Evolutionary conservation across 2,888 invertebrate genomes (phyloP).

Genomic region (Lamellibrachia satsuma): DNA sequence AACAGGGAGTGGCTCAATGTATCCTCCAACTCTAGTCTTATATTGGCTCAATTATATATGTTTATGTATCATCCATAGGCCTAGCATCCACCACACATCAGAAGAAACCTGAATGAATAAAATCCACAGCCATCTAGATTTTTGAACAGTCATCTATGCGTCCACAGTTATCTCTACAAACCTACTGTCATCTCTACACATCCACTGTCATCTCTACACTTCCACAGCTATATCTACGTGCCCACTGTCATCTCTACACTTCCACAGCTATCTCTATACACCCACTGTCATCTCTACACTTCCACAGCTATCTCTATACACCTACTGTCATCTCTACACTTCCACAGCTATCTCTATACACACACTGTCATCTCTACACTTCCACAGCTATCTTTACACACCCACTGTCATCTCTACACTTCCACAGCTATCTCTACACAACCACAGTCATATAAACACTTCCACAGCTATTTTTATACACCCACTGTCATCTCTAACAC

Average conservation of each 20-base stretch:
- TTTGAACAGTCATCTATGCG: too few species aligned
- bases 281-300: too few species aligned
- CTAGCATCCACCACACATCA: not conserved
- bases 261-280: too few species aligned
- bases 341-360: not conserved
- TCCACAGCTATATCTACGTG: not conserved
- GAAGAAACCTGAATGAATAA: not conserved
- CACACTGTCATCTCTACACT: not conserved
- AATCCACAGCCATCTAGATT: not conserved
- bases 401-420: not conserved
- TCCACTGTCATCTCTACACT: too few species aligned
- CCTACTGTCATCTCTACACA: too few species aligned
- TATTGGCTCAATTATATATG: not conserved
- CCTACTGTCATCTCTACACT: not conserved
- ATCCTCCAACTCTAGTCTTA: slow-evolving; percentile 39
- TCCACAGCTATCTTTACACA: not conserved
- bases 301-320: not conserved
- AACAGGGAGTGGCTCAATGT: slow-evolving; percentile 75
- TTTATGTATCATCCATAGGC: not conserved
- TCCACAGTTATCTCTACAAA: too few species aligned
- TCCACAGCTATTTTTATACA: not conserved
- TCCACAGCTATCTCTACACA: not conserved
- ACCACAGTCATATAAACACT: not conserved
- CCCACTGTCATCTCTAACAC: not conserved
- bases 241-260: not conserved